Evolutionary conservation across 2,113 vertebrate genomes (phyloP), one percentile per base, ranked within the genome.

Genomic region (Salvelinus sp.): DNA sequence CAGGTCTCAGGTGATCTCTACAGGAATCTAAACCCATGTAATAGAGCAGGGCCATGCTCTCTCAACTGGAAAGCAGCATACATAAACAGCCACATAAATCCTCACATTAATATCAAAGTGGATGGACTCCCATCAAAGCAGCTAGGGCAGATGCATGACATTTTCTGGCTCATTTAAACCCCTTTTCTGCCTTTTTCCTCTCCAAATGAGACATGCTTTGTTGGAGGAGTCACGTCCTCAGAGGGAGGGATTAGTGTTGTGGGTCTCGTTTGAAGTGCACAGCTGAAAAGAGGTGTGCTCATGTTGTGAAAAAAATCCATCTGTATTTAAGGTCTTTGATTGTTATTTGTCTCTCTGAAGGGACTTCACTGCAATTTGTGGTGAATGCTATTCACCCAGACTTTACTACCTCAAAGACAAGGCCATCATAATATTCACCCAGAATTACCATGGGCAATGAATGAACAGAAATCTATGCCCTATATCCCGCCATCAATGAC

Each of bases 161-260:
- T 93, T 92, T 92, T 87, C 82, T 88, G 92, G 79, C 90, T 93
- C 91, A 91, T 91, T 92, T 90, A 88, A 91, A 90, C 71, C 60
- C 28, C 81, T 78, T 64, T 58, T 64, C 50, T 47, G 14, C 47
- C 18, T 33, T 67, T 47, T 73, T 76, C 70, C 65, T 85, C 84
- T 88, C 91, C 82, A 77, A 90, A 90, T 93, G 93, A 91, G 88
- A 79, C 73, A 84, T 86, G 90, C 88, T 89, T 91, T 89, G 88
- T 85, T 85, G 85, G 77, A 76, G 82, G 75, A 89, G 82, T 69
- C 81, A 86, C 77, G 72, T 83, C 79, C 69, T 76, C 76, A 57
- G 81, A 76, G 57, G 57, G 77, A 67, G 14, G 76, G 64, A 83
- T 79, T 77, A 85, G 83, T 76, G 78, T 72, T 67, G 79, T 79